phyloP scores from a whole-genome alignment of 2,888 invertebrate genomes.

The Labia minor region DNA sequence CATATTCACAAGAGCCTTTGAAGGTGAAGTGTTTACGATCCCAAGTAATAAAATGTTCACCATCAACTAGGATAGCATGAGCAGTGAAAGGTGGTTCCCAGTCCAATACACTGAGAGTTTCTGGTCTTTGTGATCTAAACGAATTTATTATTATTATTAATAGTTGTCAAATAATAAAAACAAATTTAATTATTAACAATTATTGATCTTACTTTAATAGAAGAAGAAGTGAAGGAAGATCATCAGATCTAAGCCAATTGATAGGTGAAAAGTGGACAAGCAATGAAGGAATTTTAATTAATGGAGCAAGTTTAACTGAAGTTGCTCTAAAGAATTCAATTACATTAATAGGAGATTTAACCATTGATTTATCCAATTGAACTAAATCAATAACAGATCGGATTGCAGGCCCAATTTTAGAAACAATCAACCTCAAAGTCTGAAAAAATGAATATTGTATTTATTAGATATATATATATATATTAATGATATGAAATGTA shows the following conservation, averaged over 20 bases:
- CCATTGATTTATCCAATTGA: slow-evolving; percentile 29
- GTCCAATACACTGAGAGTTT: slow-evolving; percentile 42
- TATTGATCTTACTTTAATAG: background rate
- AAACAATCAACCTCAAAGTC: slow-evolving; percentile 41
- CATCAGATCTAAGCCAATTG: slow-evolving; percentile 48
- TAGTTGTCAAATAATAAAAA: too few relatives aligned
- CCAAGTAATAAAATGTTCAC: slow-evolving; percentile 79
- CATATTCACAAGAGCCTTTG: slow-evolving; percentile 72
- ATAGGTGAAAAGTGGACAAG: slow-evolving; percentile 49
- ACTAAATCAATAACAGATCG: slow-evolving; percentile 43
- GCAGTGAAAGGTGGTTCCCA: slow-evolving; percentile 58
- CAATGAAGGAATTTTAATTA: slow-evolving; percentile 45
- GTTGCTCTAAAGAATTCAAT: background rate
- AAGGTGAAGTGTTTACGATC: slow-evolving; percentile 72
- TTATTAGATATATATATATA: slow-evolving; percentile 15
- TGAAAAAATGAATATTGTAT: slow-evolving; percentile 32
- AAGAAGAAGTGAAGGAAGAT: slow-evolving; percentile 40
- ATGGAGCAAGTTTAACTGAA: slow-evolving; percentile 31
- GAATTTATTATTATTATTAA: background rate
- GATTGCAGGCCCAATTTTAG: slow-evolving; percentile 41
- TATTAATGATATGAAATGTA: slow-evolving; percentile 18
- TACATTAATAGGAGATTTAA: background rate
- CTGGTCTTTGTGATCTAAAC: slow-evolving; percentile 34
- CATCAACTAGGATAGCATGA: slow-evolving; percentile 60
- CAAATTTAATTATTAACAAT: too few relatives aligned